phyloP scores from a whole-genome alignment of 2,888 invertebrate genomes.

The Busseola fusca region DNA sequence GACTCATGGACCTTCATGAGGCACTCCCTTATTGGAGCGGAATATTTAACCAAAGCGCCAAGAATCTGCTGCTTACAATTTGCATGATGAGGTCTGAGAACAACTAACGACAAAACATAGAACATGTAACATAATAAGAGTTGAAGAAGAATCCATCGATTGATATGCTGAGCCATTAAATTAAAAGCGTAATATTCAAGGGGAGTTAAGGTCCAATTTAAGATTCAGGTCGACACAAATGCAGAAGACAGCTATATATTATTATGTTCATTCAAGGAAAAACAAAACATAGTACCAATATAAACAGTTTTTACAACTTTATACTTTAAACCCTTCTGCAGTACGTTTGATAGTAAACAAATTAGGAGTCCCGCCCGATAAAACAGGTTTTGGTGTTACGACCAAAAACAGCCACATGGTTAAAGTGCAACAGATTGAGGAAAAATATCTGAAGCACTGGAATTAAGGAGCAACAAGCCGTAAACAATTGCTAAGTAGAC shows the following conservation, averaged over 20 bases:
- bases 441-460: slow-evolving; percentile 68
- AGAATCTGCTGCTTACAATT: not conserved
- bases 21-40: not conserved
- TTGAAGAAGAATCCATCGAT: not conserved
- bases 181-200: slow-evolving; percentile 10
- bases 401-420: slow-evolving; percentile 62
- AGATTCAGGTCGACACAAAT: slow-evolving; percentile 18
- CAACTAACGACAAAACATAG: not conserved
- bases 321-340: not conserved
- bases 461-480: slow-evolving; percentile 60
- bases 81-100: not conserved
- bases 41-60: not conserved
- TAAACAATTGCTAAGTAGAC: slow-evolving; percentile 63
- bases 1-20: not conserved
- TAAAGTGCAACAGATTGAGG: slow-evolving; percentile 78
- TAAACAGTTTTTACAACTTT: not conserved
- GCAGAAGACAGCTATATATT: not conserved
- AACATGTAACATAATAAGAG: slow-evolving; percentile 1
- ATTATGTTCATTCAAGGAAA: slow-evolving; percentile 8
- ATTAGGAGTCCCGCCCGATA: slow-evolving; percentile 50
- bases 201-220: slow-evolving; percentile 14
- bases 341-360: slow-evolving; percentile 40
- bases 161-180: slow-evolving; percentile 2
- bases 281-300: not conserved
- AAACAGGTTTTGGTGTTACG: slow-evolving; percentile 55